Conservation (phyloP, 2,113 vertebrate species). For the Pongo abelii region DNA sequence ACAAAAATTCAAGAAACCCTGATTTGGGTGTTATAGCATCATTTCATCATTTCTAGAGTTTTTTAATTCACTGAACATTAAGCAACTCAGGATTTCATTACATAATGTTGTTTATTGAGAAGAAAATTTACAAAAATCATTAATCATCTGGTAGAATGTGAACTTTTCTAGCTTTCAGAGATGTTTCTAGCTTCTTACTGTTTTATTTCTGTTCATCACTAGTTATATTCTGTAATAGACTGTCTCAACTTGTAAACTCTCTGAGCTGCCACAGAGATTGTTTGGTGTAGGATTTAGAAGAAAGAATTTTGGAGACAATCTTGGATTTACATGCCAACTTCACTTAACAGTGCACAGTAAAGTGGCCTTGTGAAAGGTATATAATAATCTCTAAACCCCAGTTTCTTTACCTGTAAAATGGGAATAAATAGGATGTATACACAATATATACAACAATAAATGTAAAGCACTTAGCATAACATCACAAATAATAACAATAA, state of each 20-base stretch:
- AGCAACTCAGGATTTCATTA: not conserved
- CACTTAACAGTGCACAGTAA: not conserved
- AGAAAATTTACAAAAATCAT: not conserved
- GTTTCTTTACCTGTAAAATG: not conserved
- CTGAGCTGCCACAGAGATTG: not conserved
- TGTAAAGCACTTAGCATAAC: not conserved
- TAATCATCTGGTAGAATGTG: not conserved
- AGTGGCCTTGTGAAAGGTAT: not conserved
- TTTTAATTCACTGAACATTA: not conserved
- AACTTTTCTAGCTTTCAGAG: not conserved
- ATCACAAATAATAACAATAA: not conserved
- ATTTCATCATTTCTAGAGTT: not conserved
- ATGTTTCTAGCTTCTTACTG: conserved; percentile 24
- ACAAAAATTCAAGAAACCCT: not conserved
- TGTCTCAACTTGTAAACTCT: not conserved
- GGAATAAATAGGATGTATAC: not conserved
- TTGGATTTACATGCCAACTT: not conserved
- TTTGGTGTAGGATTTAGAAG: not conserved
- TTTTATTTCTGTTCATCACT: not conserved
- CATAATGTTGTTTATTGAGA: not conserved
- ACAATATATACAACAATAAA: not conserved
- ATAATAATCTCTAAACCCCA: not conserved
- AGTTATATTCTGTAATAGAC: not conserved
- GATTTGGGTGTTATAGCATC: not conserved
- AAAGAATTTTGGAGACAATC: not conserved